Evolutionary conservation across 1,140 invertebrate species (phyloP).

Genomic region (Cephus cinctus): DNA sequence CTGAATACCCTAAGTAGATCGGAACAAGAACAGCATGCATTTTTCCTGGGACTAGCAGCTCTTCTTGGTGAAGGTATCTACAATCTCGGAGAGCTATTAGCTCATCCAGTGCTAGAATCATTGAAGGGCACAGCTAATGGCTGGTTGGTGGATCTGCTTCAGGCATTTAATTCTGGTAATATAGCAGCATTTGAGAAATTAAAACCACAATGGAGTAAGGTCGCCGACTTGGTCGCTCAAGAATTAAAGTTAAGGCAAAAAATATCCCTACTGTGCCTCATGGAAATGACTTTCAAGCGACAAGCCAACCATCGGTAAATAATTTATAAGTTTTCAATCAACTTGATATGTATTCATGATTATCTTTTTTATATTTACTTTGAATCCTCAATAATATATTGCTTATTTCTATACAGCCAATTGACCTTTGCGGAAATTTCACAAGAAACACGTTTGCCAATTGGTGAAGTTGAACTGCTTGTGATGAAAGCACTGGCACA

Average conservation of each 20-base stretch:
- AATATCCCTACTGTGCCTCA: constrained; percentile 91
- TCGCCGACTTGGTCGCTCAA: constrained; percentile 86
- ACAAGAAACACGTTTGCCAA: constrained; percentile 75
- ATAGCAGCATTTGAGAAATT: constrained; percentile 84
- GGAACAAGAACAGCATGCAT: constrained; percentile 81
- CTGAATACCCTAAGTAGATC: constrained; percentile 65
- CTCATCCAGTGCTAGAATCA: constrained; percentile 90
- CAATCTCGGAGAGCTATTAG: constrained; percentile 95
- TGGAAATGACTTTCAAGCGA: constrained; percentile 88
- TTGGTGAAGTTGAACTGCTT: constrained; percentile 88
- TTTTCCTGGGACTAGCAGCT: constrained; percentile 90
- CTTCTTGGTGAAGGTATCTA: constrained; percentile 94
- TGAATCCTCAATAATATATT: no score
- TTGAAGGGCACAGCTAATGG: constrained; percentile 78
- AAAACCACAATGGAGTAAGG: constrained; percentile 76
- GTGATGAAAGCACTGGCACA: constrained; percentile 99
- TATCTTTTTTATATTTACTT: constrained; percentile 5
- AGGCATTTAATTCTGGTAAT: constrained; percentile 92
- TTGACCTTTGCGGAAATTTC: constrained; percentile 92
- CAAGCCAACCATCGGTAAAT: constrained; percentile 64
- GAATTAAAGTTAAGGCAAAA: constrained; percentile 87
- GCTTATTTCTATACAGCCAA: constrained; percentile 58
- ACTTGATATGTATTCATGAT: constrained; percentile 1
- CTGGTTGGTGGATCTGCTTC: constrained; percentile 89
- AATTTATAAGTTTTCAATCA: constrained; percentile 2